Percentiles rank a stretch among this genome's conserved stretches.
Evolutionary conservation across 2,888 invertebrate species (phyloP).

Genomic region (Atrina japonica): DNA sequence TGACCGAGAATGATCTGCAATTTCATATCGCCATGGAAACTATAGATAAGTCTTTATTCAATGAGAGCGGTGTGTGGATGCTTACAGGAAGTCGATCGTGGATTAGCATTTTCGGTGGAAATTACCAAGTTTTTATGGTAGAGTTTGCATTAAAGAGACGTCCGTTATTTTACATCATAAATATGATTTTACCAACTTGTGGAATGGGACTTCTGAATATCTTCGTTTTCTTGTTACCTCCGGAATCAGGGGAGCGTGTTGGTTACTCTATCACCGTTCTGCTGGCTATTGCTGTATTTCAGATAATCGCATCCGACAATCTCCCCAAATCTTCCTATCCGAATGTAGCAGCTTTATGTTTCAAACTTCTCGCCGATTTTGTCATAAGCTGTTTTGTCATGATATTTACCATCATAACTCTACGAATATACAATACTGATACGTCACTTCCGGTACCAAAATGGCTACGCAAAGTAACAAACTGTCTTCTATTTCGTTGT

Average conservation of each 20-base stretch:
- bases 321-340: conserved; percentile 8
- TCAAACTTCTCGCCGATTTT: conserved; percentile 17
- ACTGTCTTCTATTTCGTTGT: too few species aligned
- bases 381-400: conserved; percentile 4
- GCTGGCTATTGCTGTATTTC: conserved; percentile 22
- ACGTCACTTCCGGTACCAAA: too few species aligned
- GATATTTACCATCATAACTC: conserved; percentile 8
- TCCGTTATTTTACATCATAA: conserved; percentile 6
- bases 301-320: conserved; percentile 18
- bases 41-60: background rate
- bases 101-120: background rate
- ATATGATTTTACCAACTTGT: conserved; percentile 17
- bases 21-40: background rate
- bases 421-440: background rate
- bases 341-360: background rate
- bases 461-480: too few species aligned
- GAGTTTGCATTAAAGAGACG: background rate
- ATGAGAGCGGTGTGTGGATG: conserved; percentile 2
- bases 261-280: conserved; percentile 16
- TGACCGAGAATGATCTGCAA: background rate
- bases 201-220: conserved; percentile 6
- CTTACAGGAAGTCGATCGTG: background rate
- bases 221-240: conserved; percentile 8
- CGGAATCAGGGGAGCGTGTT: conserved; percentile 11
- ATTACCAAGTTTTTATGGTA: background rate